A percentile compares a stretch with the other conserved stretches of the same genome.
Conservation (phyloP, 2,888 invertebrate species). For the Beris chalybata region DNA sequence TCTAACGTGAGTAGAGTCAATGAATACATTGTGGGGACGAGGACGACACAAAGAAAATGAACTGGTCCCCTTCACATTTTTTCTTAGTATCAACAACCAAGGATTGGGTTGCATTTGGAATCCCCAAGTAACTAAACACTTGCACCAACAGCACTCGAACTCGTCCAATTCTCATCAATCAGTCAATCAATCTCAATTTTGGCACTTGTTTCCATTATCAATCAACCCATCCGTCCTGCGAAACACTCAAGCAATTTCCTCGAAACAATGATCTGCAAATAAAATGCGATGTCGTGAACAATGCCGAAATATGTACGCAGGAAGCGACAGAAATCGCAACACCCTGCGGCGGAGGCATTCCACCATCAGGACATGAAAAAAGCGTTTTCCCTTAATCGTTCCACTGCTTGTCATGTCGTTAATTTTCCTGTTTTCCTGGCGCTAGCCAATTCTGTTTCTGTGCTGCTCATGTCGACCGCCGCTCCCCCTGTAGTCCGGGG, state of each 20-base stretch:
- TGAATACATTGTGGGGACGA: too few relatives aligned
- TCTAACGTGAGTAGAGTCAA: too few relatives aligned
- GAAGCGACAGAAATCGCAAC: neutral
- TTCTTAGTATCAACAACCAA: too few relatives aligned
- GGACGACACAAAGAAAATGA: too few relatives aligned
- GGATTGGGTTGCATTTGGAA: too few relatives aligned
- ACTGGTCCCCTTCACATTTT: too few relatives aligned
- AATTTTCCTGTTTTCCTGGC: constrained; percentile 29
- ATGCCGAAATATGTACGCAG: neutral
- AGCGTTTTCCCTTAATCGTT: constrained; percentile 2
- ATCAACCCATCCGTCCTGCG: neutral
- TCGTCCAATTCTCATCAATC: too few relatives aligned
- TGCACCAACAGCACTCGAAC: too few relatives aligned
- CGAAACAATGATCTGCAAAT: neutral
- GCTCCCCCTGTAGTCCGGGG: neutral
- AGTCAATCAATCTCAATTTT: too few relatives aligned
- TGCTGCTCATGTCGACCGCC: neutral
- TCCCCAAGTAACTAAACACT: too few relatives aligned
- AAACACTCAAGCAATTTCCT: constrained; percentile 10
- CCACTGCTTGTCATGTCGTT: constrained; percentile 22
- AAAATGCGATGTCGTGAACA: neutral
- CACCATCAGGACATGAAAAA: neutral
- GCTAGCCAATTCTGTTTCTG: constrained; percentile 7
- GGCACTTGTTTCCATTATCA: neutral
- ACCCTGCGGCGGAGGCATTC: neutral